A percentile compares a stretch with the other conserved stretches of the same genome.
Conservation (phyloP, 2,888 invertebrate genomes). For the Xestia xanthographa region DNA sequence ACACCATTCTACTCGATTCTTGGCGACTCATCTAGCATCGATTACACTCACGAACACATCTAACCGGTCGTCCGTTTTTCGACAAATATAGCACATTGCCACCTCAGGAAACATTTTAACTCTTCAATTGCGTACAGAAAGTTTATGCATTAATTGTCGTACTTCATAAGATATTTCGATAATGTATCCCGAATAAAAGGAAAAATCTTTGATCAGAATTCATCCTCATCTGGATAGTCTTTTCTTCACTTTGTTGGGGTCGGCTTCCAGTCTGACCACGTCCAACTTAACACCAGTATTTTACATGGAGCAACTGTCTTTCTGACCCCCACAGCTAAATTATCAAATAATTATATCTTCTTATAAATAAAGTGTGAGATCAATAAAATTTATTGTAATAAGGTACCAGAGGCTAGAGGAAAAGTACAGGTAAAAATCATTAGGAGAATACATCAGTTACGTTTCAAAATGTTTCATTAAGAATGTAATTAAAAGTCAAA, state of each 20-base stretch:
- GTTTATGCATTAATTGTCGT: not conserved
- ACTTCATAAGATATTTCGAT: not conserved
- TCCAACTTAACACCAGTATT: not conserved
- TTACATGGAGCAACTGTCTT: not conserved
- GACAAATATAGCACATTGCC: not conserved
- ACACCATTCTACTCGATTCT: not conserved
- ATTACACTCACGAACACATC: not conserved
- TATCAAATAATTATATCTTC: not conserved
- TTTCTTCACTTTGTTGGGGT: not conserved
- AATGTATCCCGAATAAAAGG: not conserved
- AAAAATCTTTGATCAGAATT: not conserved
- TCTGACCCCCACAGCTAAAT: not conserved
- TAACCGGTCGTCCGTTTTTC: not conserved
- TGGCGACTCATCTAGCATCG: not conserved
- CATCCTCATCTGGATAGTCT: not conserved
- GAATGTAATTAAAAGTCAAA: conserved; percentile 77
- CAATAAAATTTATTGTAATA: not conserved
- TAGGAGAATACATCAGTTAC: conserved; percentile 68
- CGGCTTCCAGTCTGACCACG: not conserved
- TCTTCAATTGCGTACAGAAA: not conserved
- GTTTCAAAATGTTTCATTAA: conserved; percentile 75
- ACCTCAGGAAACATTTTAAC: not conserved
- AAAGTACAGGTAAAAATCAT: conserved; percentile 41
- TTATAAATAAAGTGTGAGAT: not conserved
- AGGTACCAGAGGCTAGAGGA: not conserved